A percentile compares a stretch with the other conserved stretches of the same genome.
phyloP scores from a whole-genome alignment of 2,888 invertebrate genomes.

The Bugulina stolonifera region DNA sequence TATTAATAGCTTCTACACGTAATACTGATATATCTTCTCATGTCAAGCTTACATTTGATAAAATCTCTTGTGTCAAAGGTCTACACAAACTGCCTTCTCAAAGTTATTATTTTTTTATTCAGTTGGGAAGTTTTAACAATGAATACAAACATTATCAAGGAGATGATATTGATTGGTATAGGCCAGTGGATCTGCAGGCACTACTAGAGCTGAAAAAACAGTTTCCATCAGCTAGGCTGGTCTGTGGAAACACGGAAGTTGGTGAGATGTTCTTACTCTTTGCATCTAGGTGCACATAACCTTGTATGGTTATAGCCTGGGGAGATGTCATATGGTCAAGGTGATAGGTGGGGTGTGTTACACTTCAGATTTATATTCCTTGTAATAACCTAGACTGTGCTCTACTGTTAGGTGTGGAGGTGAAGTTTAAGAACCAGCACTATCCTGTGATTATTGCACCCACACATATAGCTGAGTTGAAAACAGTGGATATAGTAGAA shows the following conservation, averaged over 20 bases:
- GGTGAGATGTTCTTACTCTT: no score
- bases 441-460: slow-evolving; percentile 77
- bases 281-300: no score
- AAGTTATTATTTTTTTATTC: neutral
- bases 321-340: no score
- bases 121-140: neutral
- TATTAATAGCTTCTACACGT: no score
- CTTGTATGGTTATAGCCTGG: no score
- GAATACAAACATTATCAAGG: slow-evolving; percentile 20
- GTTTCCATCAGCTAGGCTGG: slow-evolving; percentile 53
- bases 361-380: no score
- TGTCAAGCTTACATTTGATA: no score
- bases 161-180: slow-evolving; percentile 60
- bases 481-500: slow-evolving; percentile 56
- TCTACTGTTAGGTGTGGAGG: slow-evolving; percentile 65
- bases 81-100: neutral
- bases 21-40: no score
- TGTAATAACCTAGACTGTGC: no score
- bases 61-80: neutral
- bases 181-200: slow-evolving; percentile 64
- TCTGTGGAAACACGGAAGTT: slow-evolving; percentile 84
- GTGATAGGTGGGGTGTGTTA: no score
- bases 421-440: slow-evolving; percentile 74
- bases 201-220: slow-evolving; percentile 64
- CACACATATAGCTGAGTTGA: slow-evolving; percentile 64